phyloP scores from a whole-genome alignment of 2,113 vertebrate genomes.

The Rafetus swinhoei region DNA sequence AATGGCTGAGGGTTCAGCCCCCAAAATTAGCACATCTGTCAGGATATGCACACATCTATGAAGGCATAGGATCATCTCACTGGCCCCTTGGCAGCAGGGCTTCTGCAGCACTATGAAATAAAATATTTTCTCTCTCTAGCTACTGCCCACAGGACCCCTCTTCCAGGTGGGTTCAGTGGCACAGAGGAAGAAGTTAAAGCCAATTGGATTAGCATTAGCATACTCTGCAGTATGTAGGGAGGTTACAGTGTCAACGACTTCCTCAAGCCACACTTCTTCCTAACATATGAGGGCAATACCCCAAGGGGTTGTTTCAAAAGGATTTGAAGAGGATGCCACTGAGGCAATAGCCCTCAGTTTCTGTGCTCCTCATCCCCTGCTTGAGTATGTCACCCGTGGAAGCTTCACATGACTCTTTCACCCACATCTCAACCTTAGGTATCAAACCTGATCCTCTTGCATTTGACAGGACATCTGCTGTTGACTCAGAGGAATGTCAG shows the following conservation, averaged over 20 bases:
- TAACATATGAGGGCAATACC: neutral
- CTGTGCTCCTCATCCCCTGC: neutral
- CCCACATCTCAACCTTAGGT: neutral
- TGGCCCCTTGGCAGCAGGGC: neutral
- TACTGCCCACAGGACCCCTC: neutral
- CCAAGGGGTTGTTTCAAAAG: neutral
- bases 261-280: neutral
- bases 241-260: neutral
- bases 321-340: neutral
- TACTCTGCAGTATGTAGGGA: fast-evolving
- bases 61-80: neutral
- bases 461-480: neutral
- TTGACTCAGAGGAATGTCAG: neutral
- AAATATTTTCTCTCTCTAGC: neutral
- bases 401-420: fast-evolving
- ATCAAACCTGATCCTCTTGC: neutral
- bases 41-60: neutral
- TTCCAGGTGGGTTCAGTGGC: neutral
- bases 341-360: fast-evolving
- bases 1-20: neutral
- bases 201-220: neutral
- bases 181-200: neutral
- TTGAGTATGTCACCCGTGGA: neutral
- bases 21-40: neutral
- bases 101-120: neutral